A percentile compares a stretch with the other conserved stretches of the same genome.
Conservation (phyloP, 2,888 invertebrate genomes). For the Thymelicus sylvestris region DNA sequence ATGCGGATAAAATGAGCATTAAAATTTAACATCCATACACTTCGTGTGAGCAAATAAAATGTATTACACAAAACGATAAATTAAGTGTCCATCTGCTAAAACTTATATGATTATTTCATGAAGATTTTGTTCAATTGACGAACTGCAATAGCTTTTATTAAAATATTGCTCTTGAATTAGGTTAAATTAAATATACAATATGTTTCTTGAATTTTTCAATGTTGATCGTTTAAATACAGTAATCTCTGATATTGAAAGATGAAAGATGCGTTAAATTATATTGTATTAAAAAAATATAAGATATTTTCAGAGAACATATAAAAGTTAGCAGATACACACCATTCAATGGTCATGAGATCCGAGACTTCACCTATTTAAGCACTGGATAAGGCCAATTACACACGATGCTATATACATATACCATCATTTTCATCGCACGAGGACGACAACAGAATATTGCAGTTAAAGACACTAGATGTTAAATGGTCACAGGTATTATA, state of each 20-base stretch:
- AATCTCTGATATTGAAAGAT: no score
- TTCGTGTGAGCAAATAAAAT: slow-evolving; percentile 38
- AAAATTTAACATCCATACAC: slow-evolving; percentile 40
- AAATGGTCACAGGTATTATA: no score
- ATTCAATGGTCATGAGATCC: slow-evolving; percentile 1
- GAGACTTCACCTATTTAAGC: not conserved
- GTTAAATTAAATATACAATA: no score
- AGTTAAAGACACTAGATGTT: no score
- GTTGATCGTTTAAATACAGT: no score
- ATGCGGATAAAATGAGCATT: slow-evolving; percentile 41
- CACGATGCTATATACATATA: not conserved
- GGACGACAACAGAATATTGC: no score
- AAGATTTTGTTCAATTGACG: not conserved
- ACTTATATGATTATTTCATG: slow-evolving; percentile 4
- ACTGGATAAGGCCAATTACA: slow-evolving; percentile 3
- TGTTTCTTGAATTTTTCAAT: no score
- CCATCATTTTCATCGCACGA: no score
- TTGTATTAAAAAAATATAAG: no score
- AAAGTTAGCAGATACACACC: slow-evolving; percentile 11
- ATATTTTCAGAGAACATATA: not conserved
- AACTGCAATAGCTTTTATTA: no score
- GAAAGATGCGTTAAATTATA: no score
- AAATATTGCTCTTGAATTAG: no score
- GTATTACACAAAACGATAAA: slow-evolving; percentile 9
- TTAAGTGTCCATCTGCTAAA: slow-evolving; percentile 9